phyloP scores from a whole-genome alignment of 1,140 invertebrate species.

The Physella acuta region DNA sequence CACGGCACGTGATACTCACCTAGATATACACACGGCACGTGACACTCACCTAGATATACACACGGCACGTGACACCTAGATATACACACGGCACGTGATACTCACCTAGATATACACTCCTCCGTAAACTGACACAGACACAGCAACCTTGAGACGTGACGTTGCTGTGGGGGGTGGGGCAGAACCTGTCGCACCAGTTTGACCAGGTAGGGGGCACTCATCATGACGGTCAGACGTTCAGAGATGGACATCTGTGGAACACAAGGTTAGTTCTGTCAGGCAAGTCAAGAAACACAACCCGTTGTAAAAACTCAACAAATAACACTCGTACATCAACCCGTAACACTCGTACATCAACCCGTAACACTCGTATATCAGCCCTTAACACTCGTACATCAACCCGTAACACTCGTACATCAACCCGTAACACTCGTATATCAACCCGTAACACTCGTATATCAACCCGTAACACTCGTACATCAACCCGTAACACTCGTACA shows the following conservation, averaged over 20 bases:
- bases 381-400: no score
- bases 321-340: no score
- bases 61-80: neutral
- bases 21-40: neutral
- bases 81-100: neutral
- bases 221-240: conserved; percentile 40
- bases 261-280: no score
- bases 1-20: neutral
- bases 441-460: no score
- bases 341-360: no score
- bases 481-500: no score
- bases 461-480: no score
- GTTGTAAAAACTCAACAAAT: no score
- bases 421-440: no score
- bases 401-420: no score
- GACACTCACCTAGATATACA: neutral
- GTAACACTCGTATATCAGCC: no score
- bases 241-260: conserved; percentile 36
- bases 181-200: conserved; percentile 34
- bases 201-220: conserved; percentile 34
- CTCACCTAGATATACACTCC: conserved; percentile 32
- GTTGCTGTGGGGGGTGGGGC: conserved; percentile 36
- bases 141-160: conserved; percentile 33
- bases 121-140: conserved; percentile 45
- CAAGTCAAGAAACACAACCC: no score